Evolutionary conservation across 2,113 vertebrate species (phyloP), one percentile per base, ranked within the genome.

Genomic region (Dendropsophus ebraccatus): DNA sequence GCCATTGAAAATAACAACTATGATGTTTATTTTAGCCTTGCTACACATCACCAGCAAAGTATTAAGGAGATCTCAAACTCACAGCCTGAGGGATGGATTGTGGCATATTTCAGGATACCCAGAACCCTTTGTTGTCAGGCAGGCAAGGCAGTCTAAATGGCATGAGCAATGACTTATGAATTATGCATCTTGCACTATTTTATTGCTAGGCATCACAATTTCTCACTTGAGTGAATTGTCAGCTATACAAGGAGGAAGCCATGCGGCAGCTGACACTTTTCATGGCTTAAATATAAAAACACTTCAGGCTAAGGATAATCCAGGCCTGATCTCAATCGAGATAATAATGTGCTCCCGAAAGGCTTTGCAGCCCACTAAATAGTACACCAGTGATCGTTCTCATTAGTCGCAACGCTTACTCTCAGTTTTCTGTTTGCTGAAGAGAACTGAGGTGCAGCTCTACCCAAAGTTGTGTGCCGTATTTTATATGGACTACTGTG

Each of bases 171-270:
- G n/a, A 75, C 52, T 54, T 75, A 84, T 84, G 70, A 84, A 84
- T 74, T 60, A 84, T 84, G 82, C n/a, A 84, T 84, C 23, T 60
- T 84, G 70, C 50, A 74, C 70, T 45, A 47, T 84, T 74, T 74
- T 47, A 56, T 60, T 84, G 82, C 13, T 62, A 58, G 82, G 50
- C 73, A 84, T 84, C 70, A 58, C 50, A 58, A 74, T 84, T 74
- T 84, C 67, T 84, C 70, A 84, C 82, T 84, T 54, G 35, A 75
- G 60, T 84, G 47, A 83, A 50, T 30, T 45, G 69, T 74, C 82
- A 56, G 49, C 82, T 60, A 58, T 49, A 84, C 21, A 84, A 74
- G 50, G 47, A 73, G 37, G 23, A n/a, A 83, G 35, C 35, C 32
- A 58, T 58, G 12, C 52, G 37, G 70, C 52, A 56, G 32, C 52